Evolutionary conservation across 1,140 invertebrate species (phyloP).

Genomic region (Nebria ingens): DNA sequence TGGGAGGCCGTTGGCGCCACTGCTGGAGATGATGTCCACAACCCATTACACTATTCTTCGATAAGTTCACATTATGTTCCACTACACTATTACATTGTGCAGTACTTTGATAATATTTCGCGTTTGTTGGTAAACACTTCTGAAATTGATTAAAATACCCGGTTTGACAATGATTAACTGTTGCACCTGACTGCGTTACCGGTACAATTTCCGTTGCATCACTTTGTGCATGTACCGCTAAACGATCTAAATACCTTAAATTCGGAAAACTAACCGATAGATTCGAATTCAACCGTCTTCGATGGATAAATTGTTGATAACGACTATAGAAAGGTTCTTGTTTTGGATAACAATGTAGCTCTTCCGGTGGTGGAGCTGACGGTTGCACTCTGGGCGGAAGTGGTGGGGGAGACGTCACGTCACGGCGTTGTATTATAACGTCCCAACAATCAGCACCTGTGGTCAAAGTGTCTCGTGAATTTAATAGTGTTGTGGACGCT

Average conservation of each 20-base stretch:
- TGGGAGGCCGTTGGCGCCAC: neutral
- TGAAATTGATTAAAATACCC: too few species aligned
- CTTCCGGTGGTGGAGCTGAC: conserved; percentile 20
- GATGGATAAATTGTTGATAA: neutral
- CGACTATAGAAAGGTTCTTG: neutral
- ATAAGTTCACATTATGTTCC: too few species aligned
- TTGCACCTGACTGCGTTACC: too few species aligned
- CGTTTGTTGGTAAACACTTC: neutral
- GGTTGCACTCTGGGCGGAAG: conserved; percentile 18
- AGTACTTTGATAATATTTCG: too few species aligned
- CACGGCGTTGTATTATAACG: conserved; percentile 13
- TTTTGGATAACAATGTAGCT: conserved; percentile 11
- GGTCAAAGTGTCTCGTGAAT: neutral
- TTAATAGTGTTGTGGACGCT: too few species aligned
- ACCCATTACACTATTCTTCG: too few species aligned
- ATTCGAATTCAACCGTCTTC: neutral
- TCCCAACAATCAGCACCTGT: too few species aligned
- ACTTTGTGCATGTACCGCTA: neutral
- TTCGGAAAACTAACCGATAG: neutral
- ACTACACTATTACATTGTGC: too few species aligned
- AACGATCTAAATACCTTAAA: neutral
- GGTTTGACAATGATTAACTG: too few species aligned
- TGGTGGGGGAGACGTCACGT: conserved; percentile 11
- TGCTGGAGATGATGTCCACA: neutral
- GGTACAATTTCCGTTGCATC: neutral